Evolutionary conservation across 2,888 invertebrate species (phyloP).

Genomic region (Zaprionus lineosus): DNA sequence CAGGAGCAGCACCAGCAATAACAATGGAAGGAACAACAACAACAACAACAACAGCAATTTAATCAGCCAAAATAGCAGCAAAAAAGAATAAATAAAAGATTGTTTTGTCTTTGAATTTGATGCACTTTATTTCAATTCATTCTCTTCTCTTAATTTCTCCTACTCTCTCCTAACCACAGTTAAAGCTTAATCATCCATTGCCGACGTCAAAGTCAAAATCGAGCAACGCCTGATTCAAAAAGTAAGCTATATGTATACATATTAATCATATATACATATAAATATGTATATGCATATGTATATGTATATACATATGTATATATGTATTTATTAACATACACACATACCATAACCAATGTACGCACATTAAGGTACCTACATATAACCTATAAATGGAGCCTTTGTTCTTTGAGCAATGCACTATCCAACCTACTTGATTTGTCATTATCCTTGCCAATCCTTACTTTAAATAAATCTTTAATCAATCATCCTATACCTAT

Average conservation of each 20-base stretch:
- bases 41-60: constrained; percentile 1
- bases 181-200: constrained; percentile 66
- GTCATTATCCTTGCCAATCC: constrained; percentile 33
- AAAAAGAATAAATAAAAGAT: constrained; percentile 3
- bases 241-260: constrained; percentile 3
- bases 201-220: constrained; percentile 30
- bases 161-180: constrained; percentile 69
- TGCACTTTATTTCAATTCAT: constrained; percentile 60
- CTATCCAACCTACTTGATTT: constrained; percentile 39
- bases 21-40: neutral
- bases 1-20: neutral
- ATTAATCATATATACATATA: constrained; percentile 8
- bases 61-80: too few relatives aligned
- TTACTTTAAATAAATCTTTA: constrained; percentile 15
- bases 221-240: constrained; percentile 39
- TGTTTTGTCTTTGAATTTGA: constrained; percentile 46
- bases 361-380: too few relatives aligned
- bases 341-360: too few relatives aligned
- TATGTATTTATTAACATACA: neutral
- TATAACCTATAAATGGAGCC: constrained; percentile 6
- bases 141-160: constrained; percentile 53
- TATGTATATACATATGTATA: constrained; percentile 9
- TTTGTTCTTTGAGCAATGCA: constrained; percentile 41
- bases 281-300: constrained; percentile 15
- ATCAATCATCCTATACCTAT: constrained; percentile 1